Conservation (phyloP, 2,797 vertebrate genomes). For the Coluber constrictor region DNA sequence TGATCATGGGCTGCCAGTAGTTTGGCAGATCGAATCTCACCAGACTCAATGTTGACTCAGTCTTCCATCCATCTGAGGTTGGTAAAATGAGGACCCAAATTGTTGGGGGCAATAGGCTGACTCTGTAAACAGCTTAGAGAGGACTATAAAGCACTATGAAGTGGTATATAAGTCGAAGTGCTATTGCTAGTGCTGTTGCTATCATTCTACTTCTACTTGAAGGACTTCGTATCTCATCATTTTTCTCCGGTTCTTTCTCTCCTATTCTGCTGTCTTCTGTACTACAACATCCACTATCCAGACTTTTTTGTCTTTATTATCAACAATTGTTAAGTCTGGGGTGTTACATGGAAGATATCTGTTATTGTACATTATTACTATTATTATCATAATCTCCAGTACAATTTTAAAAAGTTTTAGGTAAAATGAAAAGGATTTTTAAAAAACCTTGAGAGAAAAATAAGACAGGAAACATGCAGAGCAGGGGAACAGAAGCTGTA, state of each 20-base stretch:
- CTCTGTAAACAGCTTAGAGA: no score
- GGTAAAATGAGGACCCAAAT: no score
- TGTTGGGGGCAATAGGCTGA: no score
- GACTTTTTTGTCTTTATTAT: background rate
- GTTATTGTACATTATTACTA: background rate
- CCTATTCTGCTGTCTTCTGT: background rate
- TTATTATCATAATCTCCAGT: background rate
- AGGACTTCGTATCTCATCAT: background rate
- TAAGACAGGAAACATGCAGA: background rate
- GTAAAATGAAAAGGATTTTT: background rate
- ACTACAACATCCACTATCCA: background rate
- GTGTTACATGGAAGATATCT: background rate
- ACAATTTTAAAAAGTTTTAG: slow-evolving; percentile 18
- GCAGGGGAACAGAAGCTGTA: slow-evolving; percentile 13
- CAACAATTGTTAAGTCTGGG: background rate
- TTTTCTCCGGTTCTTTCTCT: background rate
- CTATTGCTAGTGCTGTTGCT: no score
- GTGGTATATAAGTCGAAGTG: no score
- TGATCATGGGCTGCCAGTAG: no score
- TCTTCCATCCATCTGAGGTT: no score
- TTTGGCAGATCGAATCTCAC: no score
- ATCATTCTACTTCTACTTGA: background rate
- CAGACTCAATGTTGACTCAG: no score
- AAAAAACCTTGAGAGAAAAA: background rate
- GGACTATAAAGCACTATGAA: no score